Evolutionary conservation across 2,113 vertebrate species (phyloP), one percentile per base, ranked within the genome.

Genomic region (Gavia stellata): DNA sequence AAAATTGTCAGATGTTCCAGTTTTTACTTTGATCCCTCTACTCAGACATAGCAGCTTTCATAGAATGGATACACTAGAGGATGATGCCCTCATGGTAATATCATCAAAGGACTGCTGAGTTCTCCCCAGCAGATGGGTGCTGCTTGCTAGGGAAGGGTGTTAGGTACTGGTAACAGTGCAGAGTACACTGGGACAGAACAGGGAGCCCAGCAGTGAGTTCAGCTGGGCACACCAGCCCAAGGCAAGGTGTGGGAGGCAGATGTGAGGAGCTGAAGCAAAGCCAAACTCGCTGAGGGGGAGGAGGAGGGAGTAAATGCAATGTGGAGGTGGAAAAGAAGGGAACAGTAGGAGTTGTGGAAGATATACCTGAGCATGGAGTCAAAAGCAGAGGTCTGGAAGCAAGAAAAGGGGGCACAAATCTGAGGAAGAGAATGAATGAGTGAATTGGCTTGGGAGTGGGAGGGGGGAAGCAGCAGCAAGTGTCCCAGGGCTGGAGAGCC

Each of bases 151-250:
- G 47, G 33, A 47, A 42, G 16, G 24, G n/a, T 53, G 4, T 3
- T 28, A 3, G 9, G 24, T 2, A 8, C 72, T 44, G 40, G 17
- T 3, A 5, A 5, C 3, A 2, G 13, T 20, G 31, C 5, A 1
- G 34, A 45, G 31, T 2, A 21, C 25, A 6, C 58, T 61, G n/a
- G 71, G 23, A 65, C 25, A 7, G 21, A 42, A 10, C 36, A 61
- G 67, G 23, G 38, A 80, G 19, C 28, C 33, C 58, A 77, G 53
- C 28, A 74, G 25, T 5, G 40, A 16, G 8, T 4, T 50, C 44
- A 61, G 17, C 18, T 38, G 42, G 25, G 36, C 12, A 5, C 0
- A 1, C 11, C 29, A 67, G 49, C 31, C 38, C 49, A 42, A 73
- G 25, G 29, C 36, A 36, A 20, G 28, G 17, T 3, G 53, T 47